phyloP scores from a whole-genome alignment of 2,113 vertebrate genomes.

The Leucopsar rothschildi region DNA sequence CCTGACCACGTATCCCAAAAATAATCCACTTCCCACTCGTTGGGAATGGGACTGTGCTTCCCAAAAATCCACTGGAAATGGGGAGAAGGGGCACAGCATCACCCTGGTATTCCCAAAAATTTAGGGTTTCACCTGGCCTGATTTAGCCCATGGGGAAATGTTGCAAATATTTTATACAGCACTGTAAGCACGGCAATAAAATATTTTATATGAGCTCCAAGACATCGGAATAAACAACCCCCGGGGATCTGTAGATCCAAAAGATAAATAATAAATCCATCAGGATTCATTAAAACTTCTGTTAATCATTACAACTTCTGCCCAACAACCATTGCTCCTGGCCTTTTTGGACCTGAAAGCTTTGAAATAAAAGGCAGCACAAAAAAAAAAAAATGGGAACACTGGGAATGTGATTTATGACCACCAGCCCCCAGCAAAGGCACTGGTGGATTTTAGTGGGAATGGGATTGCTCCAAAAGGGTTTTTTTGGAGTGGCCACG shows the following conservation, averaged over 20 bases:
- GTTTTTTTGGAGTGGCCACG: background rate
- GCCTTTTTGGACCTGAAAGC: background rate
- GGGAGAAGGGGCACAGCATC: background rate
- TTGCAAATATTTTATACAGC: background rate
- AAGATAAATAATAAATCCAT: background rate
- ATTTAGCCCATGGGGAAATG: background rate
- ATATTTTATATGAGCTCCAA: background rate
- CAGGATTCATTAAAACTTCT: slow-evolving; percentile 39
- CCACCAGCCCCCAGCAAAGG: background rate
- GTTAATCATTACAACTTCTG: background rate
- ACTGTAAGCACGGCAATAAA: background rate
- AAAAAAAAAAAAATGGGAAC: background rate
- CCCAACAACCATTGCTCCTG: background rate
- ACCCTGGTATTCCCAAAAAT: background rate
- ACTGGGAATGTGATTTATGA: background rate
- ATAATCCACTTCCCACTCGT: background rate
- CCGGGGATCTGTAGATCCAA: background rate
- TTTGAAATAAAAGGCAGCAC: background rate
- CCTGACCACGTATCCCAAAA: background rate
- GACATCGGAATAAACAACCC: background rate
- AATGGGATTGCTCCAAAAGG: background rate
- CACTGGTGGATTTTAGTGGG: background rate
- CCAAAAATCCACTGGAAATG: fast-evolving
- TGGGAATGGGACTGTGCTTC: fast-evolving
- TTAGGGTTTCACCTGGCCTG: background rate